These are phyloP conservation scores for Masticophis lateralis DNA, from an alignment of 2,797 vertebrate species.

Conservation along the genomic window DNA sequence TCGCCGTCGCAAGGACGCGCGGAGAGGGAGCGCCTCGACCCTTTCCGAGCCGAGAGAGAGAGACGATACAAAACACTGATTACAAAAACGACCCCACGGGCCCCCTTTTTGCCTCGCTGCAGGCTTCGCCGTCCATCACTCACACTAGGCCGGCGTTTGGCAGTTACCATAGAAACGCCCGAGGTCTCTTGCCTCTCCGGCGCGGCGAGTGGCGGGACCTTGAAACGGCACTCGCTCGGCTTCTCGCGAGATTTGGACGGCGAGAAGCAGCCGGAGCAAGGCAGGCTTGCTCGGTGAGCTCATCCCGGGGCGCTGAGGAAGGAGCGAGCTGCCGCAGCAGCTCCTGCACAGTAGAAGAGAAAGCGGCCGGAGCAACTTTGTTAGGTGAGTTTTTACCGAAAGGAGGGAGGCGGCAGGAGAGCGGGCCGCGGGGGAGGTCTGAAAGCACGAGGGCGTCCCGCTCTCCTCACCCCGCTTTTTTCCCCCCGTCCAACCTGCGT, in stretches of 20 bases:
- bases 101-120: not conserved
- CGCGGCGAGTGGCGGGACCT: constrained; percentile 29
- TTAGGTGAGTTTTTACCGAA: constrained; percentile 55
- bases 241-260: constrained; percentile 60
- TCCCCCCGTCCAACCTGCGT: constrained; percentile 32
- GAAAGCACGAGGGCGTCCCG: not conserved
- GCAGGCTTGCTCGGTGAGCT: constrained; percentile 53
- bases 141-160: constrained; percentile 44
- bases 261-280: constrained; percentile 33
- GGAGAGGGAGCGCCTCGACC: not conserved
- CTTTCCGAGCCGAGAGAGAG: not conserved
- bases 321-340: not conserved
- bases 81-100: too few relatives aligned
- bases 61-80: too few relatives aligned
- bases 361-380: constrained; percentile 48
- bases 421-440: not conserved
- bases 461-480: too few relatives aligned
- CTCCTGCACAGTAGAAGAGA: not conserved
- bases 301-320: constrained; percentile 51
- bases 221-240: not conserved
- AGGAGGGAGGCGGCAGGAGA: constrained; percentile 30
- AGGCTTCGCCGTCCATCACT: not conserved
- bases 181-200: not conserved
- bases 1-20: not conserved
- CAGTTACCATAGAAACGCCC: constrained; percentile 59